A percentile compares a stretch with the other conserved stretches of the same genome.
Evolutionary conservation across 2,797 vertebrate species (phyloP).

Genomic region (Streptopelia turtur): DNA sequence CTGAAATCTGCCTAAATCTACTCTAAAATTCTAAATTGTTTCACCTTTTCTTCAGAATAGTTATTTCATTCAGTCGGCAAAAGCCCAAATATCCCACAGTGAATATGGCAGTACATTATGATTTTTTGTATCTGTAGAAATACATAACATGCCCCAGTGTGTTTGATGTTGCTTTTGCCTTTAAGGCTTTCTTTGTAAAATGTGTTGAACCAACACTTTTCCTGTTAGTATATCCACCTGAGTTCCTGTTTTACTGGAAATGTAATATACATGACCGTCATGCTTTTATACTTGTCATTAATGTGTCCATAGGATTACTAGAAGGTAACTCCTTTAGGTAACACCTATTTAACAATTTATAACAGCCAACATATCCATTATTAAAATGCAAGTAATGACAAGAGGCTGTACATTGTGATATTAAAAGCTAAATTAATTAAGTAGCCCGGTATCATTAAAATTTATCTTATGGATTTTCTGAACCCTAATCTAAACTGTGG

Average conservation of each 20-base stretch:
- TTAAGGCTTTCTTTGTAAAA: not conserved
- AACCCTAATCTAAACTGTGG: not conserved
- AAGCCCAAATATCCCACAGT: not conserved
- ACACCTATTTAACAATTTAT: not conserved
- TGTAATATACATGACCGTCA: not conserved
- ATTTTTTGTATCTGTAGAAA: not conserved
- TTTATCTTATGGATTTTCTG: not conserved
- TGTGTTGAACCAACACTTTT: not conserved
- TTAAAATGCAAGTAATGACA: not conserved
- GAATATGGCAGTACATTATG: not conserved
- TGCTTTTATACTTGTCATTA: not conserved
- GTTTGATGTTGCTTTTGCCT: not conserved
- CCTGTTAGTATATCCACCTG: not conserved
- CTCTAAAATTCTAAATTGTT: not conserved
- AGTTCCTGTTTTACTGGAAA: slow-evolving; percentile 5
- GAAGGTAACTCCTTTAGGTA: not conserved
- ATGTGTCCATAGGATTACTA: not conserved
- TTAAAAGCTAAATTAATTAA: not conserved
- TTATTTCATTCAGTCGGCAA: not conserved
- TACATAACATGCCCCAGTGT: not conserved
- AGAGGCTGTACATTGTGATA: not conserved
- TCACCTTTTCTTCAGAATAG: not conserved
- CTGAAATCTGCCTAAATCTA: not conserved
- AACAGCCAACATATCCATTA: not conserved
- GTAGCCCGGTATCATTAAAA: not conserved